These are phyloP conservation scores for Acanthurus leucopareius DNA, from an alignment of 2,797 vertebrate genomes.

Conservation along the genomic window DNA sequence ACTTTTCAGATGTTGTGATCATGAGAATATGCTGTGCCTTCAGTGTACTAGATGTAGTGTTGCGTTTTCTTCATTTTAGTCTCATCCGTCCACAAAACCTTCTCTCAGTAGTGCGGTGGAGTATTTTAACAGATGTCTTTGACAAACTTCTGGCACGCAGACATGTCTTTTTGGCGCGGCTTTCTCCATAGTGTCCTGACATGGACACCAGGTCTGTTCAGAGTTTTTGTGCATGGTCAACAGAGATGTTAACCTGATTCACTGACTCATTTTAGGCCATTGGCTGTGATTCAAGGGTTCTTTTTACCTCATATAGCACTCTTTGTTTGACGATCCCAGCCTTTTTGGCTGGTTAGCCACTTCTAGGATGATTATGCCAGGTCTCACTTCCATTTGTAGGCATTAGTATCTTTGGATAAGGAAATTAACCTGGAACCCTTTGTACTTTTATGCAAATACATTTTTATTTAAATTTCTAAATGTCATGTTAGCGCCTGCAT, in stretches of 20 bases:
- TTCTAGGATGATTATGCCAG: neutral
- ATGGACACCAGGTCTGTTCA: neutral
- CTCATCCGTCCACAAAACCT: neutral
- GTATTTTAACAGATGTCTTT: neutral
- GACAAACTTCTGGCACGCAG: neutral
- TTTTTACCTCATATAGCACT: neutral
- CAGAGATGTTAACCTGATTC: neutral
- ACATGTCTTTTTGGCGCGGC: too few relatives aligned
- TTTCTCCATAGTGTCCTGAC: neutral
- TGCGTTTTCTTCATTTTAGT: neutral
- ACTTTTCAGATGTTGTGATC: too few relatives aligned
- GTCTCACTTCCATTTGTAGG: too few relatives aligned
- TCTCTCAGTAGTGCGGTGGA: neutral
- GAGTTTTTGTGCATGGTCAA: neutral
- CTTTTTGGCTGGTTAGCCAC: neutral
- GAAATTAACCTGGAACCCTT: too few relatives aligned
- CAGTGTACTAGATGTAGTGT: neutral
- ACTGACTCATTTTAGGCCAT: neutral
- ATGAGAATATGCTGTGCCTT: neutral
- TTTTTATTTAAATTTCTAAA: too few relatives aligned
- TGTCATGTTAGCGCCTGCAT: too few relatives aligned
- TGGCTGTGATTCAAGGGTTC: neutral
- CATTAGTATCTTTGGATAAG: too few relatives aligned
- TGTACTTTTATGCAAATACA: too few relatives aligned
- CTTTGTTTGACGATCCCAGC: neutral